A percentile compares a stretch with the other conserved stretches of the same genome.
phyloP scores from a whole-genome alignment of 2,113 vertebrate species.

The Erythrocercus mccallii region DNA sequence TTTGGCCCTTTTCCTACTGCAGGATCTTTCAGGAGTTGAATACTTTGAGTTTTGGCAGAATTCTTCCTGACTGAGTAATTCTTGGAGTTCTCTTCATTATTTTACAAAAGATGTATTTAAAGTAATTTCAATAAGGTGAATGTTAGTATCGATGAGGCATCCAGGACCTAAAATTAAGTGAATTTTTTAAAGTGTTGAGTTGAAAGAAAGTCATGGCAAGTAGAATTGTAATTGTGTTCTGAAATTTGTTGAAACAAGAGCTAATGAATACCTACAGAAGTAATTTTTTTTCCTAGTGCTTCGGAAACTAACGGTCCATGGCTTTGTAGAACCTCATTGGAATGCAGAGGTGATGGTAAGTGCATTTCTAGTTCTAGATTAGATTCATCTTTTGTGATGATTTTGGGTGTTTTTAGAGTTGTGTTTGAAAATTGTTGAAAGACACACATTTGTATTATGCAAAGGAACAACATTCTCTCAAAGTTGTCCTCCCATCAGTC shows the following conservation, averaged over 20 bases:
- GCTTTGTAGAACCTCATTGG: constrained; percentile 91
- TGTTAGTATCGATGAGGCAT: not conserved
- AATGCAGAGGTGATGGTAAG: constrained; percentile 95
- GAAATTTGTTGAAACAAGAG: not conserved
- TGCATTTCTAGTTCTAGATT: not conserved
- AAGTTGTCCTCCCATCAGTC: not conserved
- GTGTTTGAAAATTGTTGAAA: not conserved
- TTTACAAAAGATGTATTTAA: not conserved
- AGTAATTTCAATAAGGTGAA: not conserved
- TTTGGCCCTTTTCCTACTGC: not conserved
- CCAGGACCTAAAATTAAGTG: not conserved
- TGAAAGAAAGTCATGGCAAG: not conserved
- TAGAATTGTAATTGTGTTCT: not conserved
- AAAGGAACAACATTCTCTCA: not conserved
- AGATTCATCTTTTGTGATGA: not conserved
- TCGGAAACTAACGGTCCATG: constrained; percentile 93
- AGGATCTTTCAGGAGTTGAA: not conserved
- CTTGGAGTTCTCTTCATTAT: not conserved
- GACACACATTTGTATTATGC: not conserved
- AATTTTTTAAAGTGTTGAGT: not conserved
- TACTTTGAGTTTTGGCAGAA: not conserved
- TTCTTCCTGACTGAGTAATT: not conserved
- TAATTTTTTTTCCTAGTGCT: constrained; percentile 78
- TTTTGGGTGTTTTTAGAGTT: not conserved
- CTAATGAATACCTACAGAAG: not conserved